Evolutionary conservation across 2,113 vertebrate genomes (phyloP).

Genomic region (Microtus montanus): DNA sequence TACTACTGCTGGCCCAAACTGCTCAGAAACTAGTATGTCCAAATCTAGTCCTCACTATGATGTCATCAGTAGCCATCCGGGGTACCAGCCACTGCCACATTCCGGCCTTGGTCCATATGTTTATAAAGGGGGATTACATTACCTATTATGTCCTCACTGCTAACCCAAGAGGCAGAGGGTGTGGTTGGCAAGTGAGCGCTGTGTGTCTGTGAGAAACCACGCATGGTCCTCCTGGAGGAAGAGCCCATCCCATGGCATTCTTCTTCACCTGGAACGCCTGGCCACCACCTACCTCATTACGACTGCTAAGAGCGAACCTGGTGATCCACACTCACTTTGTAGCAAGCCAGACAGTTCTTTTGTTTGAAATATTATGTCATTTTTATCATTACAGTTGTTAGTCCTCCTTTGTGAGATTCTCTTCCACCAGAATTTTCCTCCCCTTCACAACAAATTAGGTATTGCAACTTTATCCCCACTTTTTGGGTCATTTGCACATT

Average conservation of each 20-base stretch:
- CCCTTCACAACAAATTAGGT: not conserved
- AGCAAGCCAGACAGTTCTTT: not conserved
- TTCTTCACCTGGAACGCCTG: fast-evolving
- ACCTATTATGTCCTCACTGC: not conserved
- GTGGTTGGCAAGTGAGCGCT: not conserved
- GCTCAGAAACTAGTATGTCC: too few species aligned
- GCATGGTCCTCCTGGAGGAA: fast-evolving
- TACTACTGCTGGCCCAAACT: too few species aligned
- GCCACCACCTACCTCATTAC: too few species aligned
- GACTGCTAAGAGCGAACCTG: not conserved
- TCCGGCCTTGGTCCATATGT: not conserved
- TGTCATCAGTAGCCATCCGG: fast-evolving
- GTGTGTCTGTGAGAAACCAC: fast-evolving
- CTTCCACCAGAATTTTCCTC: not conserved
- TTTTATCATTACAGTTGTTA: not conserved
- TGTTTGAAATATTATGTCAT: not conserved
- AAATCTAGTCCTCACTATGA: not conserved
- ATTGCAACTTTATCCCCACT: not conserved
- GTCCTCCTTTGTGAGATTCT: not conserved
- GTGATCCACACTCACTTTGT: not conserved
- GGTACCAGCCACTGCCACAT: not conserved
- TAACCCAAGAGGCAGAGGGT: not conserved
- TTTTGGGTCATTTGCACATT: not conserved
- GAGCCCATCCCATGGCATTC: fast-evolving
- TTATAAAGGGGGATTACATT: not conserved